Percentiles rank a stretch among this genome's conserved stretches.
Conservation (phyloP, 2,888 invertebrate genomes). For the Watsonalla cultraria region DNA sequence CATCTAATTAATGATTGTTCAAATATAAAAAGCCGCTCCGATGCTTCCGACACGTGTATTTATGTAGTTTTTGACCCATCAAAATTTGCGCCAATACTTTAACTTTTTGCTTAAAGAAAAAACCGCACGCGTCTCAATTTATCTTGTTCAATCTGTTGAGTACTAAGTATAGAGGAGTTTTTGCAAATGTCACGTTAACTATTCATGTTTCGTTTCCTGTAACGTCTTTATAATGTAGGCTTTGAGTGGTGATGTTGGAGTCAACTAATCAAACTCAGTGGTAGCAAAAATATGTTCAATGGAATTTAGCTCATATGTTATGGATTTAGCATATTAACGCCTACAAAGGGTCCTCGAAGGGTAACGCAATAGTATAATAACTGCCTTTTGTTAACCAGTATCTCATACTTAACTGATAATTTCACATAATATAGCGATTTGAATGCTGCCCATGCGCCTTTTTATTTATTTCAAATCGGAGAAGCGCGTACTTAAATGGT, state of each 20-base stretch:
- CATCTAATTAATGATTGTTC: constrained; percentile 71
- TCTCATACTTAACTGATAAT: no score
- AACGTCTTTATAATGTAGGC: constrained; percentile 26
- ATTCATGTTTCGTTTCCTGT: constrained; percentile 48
- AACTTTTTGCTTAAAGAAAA: constrained; percentile 51
- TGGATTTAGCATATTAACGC: no score
- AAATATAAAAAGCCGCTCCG: constrained; percentile 50
- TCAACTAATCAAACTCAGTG: constrained; percentile 5
- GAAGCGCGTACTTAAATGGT: no score
- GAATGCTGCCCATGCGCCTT: no score
- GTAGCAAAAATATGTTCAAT: constrained; percentile 7
- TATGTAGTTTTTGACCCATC: constrained; percentile 49
- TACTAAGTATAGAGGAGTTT: constrained; percentile 45
- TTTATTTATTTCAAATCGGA: no score
- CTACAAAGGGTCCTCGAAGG: no score
- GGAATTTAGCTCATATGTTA: background rate
- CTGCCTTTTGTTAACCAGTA: no score
- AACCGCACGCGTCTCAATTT: constrained; percentile 43
- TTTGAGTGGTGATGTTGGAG: constrained; percentile 8
- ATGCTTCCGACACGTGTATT: constrained; percentile 60
- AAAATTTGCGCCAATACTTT: constrained; percentile 47
- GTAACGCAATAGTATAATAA: no score
- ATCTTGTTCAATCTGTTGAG: constrained; percentile 52
- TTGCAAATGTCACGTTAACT: constrained; percentile 53
- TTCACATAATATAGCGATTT: no score